Evolutionary conservation across 1,140 invertebrate species (phyloP).

Genomic region (Tetraneura akinire): DNA sequence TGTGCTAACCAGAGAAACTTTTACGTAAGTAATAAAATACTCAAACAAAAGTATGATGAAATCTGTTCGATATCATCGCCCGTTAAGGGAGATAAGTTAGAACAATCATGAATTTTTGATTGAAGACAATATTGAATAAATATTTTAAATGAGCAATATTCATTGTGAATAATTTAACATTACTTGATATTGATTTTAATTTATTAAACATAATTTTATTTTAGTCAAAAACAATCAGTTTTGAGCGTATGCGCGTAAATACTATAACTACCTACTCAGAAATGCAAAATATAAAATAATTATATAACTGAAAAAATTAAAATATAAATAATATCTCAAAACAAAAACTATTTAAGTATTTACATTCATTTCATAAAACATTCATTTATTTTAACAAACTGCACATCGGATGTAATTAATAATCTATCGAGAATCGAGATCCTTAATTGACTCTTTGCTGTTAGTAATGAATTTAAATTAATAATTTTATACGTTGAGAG

Average conservation of each 20-base stretch:
- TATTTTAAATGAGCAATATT: not conserved
- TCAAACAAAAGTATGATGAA: not conserved
- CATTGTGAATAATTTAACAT: not conserved
- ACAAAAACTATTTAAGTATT: too few relatives aligned
- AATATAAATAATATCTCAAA: not conserved
- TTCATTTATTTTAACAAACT: not conserved
- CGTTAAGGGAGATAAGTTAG: not conserved
- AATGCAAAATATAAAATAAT: not conserved
- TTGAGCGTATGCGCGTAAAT: too few relatives aligned
- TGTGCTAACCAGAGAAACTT: slow-evolving; percentile 13
- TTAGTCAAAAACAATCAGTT: too few relatives aligned
- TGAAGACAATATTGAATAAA: not conserved
- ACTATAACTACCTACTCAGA: too few relatives aligned
- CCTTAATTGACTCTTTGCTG: not conserved
- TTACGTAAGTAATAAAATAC: not conserved
- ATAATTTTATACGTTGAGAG: not conserved
- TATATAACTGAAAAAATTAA: not conserved
- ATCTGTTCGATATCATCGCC: not conserved
- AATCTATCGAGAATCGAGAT: not conserved
- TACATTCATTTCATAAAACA: too few relatives aligned
- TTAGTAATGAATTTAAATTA: not conserved
- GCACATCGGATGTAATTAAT: not conserved
- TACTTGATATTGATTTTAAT: not conserved
- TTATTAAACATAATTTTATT: not conserved
- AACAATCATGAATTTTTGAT: not conserved